Percentiles rank a stretch among this genome's conserved stretches.
Conservation (phyloP, 2,113 vertebrate genomes). For the Copsychus sechellarum region DNA sequence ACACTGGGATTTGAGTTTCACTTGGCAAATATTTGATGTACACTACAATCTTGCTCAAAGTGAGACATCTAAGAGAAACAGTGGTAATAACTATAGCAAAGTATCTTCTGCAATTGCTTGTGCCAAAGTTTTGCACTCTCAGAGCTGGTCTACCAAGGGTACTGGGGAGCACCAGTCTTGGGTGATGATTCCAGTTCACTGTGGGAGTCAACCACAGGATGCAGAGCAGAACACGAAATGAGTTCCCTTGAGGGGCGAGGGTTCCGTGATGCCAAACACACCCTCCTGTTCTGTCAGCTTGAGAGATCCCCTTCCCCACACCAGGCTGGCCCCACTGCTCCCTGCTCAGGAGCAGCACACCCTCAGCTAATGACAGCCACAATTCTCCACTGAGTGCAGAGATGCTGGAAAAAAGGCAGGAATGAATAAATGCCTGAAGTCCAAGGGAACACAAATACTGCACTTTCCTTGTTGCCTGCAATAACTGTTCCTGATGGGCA, state of each 20-base stretch:
- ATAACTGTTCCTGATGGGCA: neutral
- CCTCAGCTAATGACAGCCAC: accelerated
- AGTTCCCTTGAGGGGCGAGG: neutral
- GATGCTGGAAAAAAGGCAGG: neutral
- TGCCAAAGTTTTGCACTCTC: neutral
- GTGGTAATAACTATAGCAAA: neutral
- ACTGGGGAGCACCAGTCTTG: neutral
- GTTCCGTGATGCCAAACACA: accelerated
- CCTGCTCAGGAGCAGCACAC: neutral
- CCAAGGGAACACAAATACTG: neutral
- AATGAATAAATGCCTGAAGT: neutral
- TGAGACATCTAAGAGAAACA: neutral
- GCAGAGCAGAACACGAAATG: accelerated
- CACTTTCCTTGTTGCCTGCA: neutral
- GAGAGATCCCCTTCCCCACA: neutral
- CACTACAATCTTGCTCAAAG: neutral
- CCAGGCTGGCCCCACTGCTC: accelerated
- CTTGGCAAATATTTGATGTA: neutral
- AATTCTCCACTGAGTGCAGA: accelerated
- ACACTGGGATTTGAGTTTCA: neutral
- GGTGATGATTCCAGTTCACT: neutral
- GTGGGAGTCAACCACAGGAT: neutral
- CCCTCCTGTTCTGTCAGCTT: neutral
- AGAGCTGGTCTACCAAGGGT: neutral
- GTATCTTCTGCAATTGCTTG: neutral